Evolutionary conservation across 2,797 vertebrate species (phyloP).

Genomic region (Huso huso): DNA sequence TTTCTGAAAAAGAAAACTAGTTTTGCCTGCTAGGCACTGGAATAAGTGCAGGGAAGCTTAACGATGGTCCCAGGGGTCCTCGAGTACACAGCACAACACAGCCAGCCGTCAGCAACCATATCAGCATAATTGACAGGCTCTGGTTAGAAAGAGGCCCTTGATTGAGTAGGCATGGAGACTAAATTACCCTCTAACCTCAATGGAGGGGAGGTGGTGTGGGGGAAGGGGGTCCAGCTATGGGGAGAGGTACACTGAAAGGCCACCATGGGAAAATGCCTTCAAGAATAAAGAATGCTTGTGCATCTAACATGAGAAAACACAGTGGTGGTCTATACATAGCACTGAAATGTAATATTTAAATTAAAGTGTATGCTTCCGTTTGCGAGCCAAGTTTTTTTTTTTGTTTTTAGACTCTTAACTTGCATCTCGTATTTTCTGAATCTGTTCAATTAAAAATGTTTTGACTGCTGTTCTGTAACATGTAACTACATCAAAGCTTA

Average conservation of each 20-base stretch:
- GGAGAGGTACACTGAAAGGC: not conserved
- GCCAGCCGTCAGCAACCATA: conserved; percentile 28
- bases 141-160: conserved; percentile 21
- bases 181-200: conserved; percentile 47
- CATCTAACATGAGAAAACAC: no score
- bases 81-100: not conserved
- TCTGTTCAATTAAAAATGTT: no score
- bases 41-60: conserved; percentile 9
- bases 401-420: no score
- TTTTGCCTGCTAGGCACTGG: conserved; percentile 41
- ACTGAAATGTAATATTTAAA: no score
- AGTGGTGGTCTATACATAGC: no score
- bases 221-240: not conserved
- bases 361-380: no score
- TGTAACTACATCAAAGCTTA: no score
- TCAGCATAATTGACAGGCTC: conserved; percentile 31
- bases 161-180: conserved; percentile 47
- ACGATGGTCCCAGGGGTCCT: not conserved
- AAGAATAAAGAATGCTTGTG: no score
- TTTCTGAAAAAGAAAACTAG: conserved; percentile 53
- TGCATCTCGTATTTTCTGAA: no score
- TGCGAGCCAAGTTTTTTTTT: no score
- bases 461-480: no score
- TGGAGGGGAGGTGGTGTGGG: conserved; percentile 16
- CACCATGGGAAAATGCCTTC: not conserved